phyloP scores from a whole-genome alignment of 2,888 invertebrate genomes.

The Nebria brevicollis region DNA sequence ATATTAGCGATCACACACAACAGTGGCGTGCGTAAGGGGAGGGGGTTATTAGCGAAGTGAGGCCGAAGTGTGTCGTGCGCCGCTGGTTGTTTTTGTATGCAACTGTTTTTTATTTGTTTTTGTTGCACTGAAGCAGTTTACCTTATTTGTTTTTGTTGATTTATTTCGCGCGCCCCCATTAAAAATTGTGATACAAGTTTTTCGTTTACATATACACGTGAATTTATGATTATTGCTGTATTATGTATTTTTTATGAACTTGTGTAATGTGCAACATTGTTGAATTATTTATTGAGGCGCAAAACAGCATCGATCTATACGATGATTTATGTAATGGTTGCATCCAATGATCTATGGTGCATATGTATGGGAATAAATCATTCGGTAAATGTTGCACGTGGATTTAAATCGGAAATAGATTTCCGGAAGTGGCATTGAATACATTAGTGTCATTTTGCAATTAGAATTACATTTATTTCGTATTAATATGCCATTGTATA shows the following conservation, averaged over 20 bases:
- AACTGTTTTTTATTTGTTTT: background rate
- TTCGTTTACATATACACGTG: background rate
- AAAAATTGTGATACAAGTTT: background rate
- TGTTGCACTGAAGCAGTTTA: background rate
- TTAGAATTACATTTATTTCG: too few relatives aligned
- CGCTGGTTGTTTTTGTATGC: background rate
- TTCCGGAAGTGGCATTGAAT: too few relatives aligned
- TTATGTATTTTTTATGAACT: too few relatives aligned
- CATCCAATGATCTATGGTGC: background rate
- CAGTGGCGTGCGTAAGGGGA: background rate
- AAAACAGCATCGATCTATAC: background rate
- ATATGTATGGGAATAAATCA: too few relatives aligned
- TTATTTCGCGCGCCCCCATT: background rate
- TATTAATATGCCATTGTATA: too few relatives aligned
- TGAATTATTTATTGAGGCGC: background rate
- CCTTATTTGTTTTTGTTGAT: background rate
- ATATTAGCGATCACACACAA: background rate
- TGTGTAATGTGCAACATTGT: too few relatives aligned
- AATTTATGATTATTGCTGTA: too few relatives aligned
- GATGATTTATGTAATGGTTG: background rate
- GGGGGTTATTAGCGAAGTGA: too few relatives aligned
- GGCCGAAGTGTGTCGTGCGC: background rate
- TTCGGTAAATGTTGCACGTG: too few relatives aligned
- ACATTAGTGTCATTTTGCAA: too few relatives aligned
- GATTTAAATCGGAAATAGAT: too few relatives aligned